Conservation (phyloP, 2,888 invertebrate genomes). For the Fragum sueziense region DNA sequence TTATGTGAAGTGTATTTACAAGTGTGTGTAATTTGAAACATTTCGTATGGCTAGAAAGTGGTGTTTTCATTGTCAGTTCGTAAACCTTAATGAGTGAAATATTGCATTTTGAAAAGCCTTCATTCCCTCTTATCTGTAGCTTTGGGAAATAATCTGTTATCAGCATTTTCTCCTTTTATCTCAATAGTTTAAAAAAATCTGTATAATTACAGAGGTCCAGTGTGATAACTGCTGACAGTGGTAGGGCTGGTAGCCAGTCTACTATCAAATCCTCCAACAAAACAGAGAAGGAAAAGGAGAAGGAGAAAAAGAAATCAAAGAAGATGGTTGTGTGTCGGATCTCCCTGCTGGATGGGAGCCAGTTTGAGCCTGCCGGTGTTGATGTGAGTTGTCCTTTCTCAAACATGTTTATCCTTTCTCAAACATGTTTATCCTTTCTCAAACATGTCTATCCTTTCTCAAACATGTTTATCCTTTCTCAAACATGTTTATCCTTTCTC, state of each 20-base stretch:
- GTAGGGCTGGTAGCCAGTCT: conserved; percentile 55
- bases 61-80: no score
- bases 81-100: no score
- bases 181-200: not conserved
- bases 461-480: no score
- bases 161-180: not conserved
- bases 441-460: no score
- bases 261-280: conserved; percentile 46
- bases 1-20: no score
- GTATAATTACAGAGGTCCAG: conserved; percentile 52
- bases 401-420: no score
- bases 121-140: no score
- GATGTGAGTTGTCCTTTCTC: conserved; percentile 56
- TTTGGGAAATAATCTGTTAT: not conserved
- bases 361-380: conserved; percentile 64
- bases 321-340: conserved; percentile 68
- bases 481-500: no score
- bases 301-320: conserved; percentile 40
- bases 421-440: no score
- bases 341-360: conserved; percentile 63
- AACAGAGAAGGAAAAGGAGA: conserved; percentile 14
- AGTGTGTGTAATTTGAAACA: no score
- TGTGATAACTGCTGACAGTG: conserved; percentile 54
- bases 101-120: no score
- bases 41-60: no score